Base-by-base conservation (phyloP, 2,113 vertebrate genomes). In the Macaca nemestrina region DNA sequence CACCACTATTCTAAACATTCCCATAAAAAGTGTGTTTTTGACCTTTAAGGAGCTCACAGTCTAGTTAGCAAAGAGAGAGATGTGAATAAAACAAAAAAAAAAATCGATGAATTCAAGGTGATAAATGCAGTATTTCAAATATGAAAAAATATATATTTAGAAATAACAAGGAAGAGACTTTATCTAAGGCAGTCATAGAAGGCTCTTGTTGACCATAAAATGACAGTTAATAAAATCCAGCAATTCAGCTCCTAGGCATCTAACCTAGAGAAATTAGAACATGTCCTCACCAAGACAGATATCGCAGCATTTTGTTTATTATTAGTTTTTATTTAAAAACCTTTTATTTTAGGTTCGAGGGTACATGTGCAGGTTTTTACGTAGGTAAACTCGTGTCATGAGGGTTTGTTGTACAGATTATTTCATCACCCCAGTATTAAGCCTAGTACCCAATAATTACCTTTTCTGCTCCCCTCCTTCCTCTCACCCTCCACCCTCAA, bases 1-100 rank as follows among this genome's bases (percentile, higher is more conserved):
- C 67, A 64, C 75, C 48, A 75, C 59, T 95, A 18, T 94, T 75
- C 18, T 80, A 81, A 95, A 48, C 20, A 61, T 88, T 93, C 89
- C 4, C 4, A 52, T 67, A 27, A 35, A 76, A 92, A 43, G 2
- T 23, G 38, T 32, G 3, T 52, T 94, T 95, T 93, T 86, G 7
- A 75, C 43, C 3, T 73, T 86, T 83, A 48, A 64, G 16, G 27
- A 96, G 35, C 8, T 92, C 30, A 57, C 5, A 73, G 22, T 70
- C 10, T 95, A 93, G 55, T 81, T 95, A 92, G 38, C 35, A 52
- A 8, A 72, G 50, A 97, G 38, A 75, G 3, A 32, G 9, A 55
- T 52, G 8, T 57, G 35, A 59, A 43, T 92, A 48, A 38, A 59
- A 43, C 89, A 48, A 57, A 23, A 38, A 40, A 40, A 40, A 96